Evolutionary conservation across 2,888 invertebrate genomes (phyloP).

Genomic region (Lasioglossum oenotherae): DNA sequence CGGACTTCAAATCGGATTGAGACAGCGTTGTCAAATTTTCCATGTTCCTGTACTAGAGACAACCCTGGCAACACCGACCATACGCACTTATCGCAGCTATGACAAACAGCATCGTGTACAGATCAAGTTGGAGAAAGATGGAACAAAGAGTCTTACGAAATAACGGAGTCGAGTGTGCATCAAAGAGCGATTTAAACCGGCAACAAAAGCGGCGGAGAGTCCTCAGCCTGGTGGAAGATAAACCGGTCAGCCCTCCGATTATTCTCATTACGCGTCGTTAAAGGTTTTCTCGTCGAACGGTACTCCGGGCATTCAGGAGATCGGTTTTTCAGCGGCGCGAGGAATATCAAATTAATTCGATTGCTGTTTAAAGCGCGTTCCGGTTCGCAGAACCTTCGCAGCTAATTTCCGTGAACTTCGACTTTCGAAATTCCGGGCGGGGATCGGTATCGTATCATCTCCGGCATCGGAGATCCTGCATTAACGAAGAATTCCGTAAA

Average conservation of each 20-base stretch:
- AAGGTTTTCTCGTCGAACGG: constrained; percentile 44
- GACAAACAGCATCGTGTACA: too few species aligned
- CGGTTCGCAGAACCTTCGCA: constrained; percentile 14
- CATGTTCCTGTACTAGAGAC: too few species aligned
- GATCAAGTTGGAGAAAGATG: neutral
- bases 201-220: constrained; percentile 5
- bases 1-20: too few species aligned
- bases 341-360: constrained; percentile 48
- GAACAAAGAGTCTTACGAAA: neutral
- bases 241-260: constrained; percentile 31
- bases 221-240: constrained; percentile 10
- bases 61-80: too few species aligned
- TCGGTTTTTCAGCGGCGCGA: constrained; percentile 30
- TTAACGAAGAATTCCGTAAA: neutral
- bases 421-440: constrained; percentile 22
- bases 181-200: neutral
- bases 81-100: too few species aligned
- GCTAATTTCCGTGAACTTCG: constrained; percentile 29
- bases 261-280: constrained; percentile 39
- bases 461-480: neutral
- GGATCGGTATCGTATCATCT: constrained; percentile 3
- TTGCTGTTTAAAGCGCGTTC: constrained; percentile 31
- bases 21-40: too few species aligned
- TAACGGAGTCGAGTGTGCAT: neutral
- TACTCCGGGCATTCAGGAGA: constrained; percentile 11